Percentiles rank a stretch among this genome's conserved stretches.
Conservation (phyloP, 2,888 invertebrate genomes). For the Andrena minutula region DNA sequence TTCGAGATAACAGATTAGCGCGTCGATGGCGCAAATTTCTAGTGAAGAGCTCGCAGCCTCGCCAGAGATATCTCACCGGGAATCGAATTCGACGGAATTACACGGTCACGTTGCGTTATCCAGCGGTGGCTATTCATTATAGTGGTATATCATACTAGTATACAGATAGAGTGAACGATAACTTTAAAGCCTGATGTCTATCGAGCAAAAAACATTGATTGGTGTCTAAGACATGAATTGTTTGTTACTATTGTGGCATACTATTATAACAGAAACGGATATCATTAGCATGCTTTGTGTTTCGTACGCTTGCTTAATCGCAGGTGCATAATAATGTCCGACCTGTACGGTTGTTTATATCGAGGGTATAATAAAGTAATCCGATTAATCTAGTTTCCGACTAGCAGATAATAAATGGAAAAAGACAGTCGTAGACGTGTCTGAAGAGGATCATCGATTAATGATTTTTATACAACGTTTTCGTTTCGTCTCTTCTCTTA, state of each 20-base stretch:
- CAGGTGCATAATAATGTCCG: constrained; percentile 54
- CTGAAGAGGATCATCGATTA: constrained; percentile 44
- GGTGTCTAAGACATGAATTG: constrained; percentile 60
- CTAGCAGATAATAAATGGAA: constrained; percentile 30
- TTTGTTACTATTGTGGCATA: constrained; percentile 61
- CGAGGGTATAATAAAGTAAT: constrained; percentile 43
- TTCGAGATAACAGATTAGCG: neutral
- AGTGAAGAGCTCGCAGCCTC: constrained; percentile 4
- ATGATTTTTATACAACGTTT: constrained; percentile 46
- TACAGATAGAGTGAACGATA: constrained; percentile 51
- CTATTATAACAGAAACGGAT: constrained; percentile 55
- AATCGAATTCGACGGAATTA: constrained; percentile 18
- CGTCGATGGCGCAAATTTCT: constrained; percentile 13
- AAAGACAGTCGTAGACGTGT: constrained; percentile 36
- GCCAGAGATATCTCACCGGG: constrained; percentile 14
- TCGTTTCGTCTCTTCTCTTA: constrained; percentile 16
- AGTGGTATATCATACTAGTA: constrained; percentile 57
- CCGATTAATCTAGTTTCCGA: constrained; percentile 50
- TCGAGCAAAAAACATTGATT: constrained; percentile 48
- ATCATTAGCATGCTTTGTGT: constrained; percentile 67
- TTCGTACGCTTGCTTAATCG: constrained; percentile 48
- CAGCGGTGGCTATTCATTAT: constrained; percentile 62
- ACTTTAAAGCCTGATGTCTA: constrained; percentile 54
- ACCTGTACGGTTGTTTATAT: constrained; percentile 51
- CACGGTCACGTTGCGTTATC: constrained; percentile 29